Conservation (phyloP, 2,113 vertebrate genomes). For the Tricholaema leucomelas region DNA sequence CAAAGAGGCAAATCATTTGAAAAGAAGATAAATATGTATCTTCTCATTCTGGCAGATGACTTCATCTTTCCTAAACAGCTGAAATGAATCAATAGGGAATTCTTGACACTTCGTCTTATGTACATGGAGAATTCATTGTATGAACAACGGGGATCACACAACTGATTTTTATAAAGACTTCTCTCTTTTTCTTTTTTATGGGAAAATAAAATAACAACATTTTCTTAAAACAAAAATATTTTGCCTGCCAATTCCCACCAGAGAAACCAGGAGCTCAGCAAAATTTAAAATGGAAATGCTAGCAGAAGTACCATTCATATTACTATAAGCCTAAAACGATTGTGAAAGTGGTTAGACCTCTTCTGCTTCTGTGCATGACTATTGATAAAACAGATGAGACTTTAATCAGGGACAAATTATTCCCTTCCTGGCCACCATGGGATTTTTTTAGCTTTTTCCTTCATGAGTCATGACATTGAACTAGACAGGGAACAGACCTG, state of each 20-base stretch:
- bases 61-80: neutral
- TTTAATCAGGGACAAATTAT: neutral
- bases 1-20: slow-evolving; percentile 47
- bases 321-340: neutral
- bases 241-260: neutral
- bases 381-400: neutral
- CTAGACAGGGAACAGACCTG: neutral
- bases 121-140: neutral
- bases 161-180: neutral
- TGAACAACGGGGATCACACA: neutral
- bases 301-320: neutral
- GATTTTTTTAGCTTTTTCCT: neutral
- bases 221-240: neutral
- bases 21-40: neutral
- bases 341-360: neutral
- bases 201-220: neutral
- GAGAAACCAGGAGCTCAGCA: neutral
- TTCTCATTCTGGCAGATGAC: slow-evolving; percentile 13
- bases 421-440: neutral
- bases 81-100: neutral
- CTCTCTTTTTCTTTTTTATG: neutral
- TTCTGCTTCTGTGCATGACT: neutral
- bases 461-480: neutral
- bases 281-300: neutral
- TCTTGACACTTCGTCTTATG: neutral